phyloP scores from a whole-genome alignment of 2,888 invertebrate species.

The Ceriagrion tenellum region DNA sequence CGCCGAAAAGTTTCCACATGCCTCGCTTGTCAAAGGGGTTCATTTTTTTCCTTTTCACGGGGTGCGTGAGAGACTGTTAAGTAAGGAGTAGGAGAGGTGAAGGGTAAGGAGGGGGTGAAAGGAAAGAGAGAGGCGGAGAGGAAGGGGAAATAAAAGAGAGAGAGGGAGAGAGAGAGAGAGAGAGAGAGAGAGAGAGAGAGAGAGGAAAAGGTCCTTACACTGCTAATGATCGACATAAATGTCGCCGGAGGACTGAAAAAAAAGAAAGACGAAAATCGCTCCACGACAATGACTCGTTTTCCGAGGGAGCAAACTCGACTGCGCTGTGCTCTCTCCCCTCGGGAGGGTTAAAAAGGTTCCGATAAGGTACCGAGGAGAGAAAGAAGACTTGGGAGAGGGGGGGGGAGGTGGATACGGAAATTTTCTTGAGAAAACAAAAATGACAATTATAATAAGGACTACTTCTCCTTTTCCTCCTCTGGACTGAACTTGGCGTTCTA shows the following conservation, averaged over 20 bases:
- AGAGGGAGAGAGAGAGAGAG: neutral
- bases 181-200: neutral
- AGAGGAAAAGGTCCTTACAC: conserved; percentile 9
- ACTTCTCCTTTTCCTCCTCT: neutral
- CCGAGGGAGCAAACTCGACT: neutral
- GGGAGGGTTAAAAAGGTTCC: neutral
- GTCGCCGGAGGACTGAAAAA: conserved; percentile 27
- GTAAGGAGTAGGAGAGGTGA: neutral
- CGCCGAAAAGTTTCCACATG: conserved; percentile 45
- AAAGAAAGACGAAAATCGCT: neutral
- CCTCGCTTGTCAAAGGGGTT: conserved; percentile 64
- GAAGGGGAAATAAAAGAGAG: neutral
- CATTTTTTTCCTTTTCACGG: conserved; percentile 4
- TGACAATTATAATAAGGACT: conserved; percentile 28
- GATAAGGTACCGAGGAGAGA: neutral
- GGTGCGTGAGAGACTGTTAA: neutral
- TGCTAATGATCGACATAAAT: conserved; percentile 59
- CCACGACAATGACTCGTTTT: conserved; percentile 49
- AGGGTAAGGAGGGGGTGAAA: neutral
- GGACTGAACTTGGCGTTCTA: neutral
- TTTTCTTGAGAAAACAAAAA: conserved; percentile 23
- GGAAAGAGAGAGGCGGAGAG: neutral
- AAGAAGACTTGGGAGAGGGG: neutral
- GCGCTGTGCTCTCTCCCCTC: neutral
- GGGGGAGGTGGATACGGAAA: neutral